phyloP scores from a whole-genome alignment of 2,797 vertebrate species.

The Setipinna tenuifilis region DNA sequence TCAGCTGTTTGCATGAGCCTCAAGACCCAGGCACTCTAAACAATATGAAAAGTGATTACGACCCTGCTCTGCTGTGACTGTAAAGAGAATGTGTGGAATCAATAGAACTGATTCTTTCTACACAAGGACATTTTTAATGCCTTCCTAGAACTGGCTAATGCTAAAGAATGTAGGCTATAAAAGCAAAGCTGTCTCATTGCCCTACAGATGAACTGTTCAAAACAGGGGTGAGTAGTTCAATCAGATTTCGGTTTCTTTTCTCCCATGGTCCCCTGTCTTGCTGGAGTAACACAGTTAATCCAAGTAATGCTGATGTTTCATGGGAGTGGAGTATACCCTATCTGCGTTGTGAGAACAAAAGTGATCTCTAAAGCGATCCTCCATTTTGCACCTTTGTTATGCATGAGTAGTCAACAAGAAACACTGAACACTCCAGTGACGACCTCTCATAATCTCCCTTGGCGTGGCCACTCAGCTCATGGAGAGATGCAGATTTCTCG shows the following conservation, averaged over 20 bases:
- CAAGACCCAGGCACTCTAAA: slow-evolving; percentile 37
- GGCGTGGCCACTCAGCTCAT: neutral
- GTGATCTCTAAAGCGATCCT: neutral
- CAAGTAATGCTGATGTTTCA: neutral
- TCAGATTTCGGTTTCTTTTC: neutral
- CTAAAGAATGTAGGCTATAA: slow-evolving; percentile 50
- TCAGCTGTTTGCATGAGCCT: slow-evolving; percentile 41
- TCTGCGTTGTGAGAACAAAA: neutral
- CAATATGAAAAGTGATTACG: slow-evolving; percentile 55
- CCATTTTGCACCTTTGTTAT: neutral
- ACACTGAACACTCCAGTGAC: neutral
- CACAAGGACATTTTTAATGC: neutral
- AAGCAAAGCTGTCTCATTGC: slow-evolving; percentile 33
- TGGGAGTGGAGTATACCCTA: neutral
- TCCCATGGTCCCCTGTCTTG: neutral
- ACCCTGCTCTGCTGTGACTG: slow-evolving; percentile 42
- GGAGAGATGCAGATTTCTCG: neutral
- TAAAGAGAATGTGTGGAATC: slow-evolving; percentile 46
- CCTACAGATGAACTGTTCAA: slow-evolving; percentile 1
- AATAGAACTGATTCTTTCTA: neutral
- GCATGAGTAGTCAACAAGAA: slow-evolving; percentile 16
- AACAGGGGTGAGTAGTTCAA: slow-evolving; percentile 1
- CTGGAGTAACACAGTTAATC: neutral
- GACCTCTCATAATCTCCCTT: neutral
- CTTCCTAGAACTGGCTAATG: slow-evolving; percentile 63